Evolutionary conservation across 2,888 invertebrate species (phyloP).

Genomic region (Catocala nupta): DNA sequence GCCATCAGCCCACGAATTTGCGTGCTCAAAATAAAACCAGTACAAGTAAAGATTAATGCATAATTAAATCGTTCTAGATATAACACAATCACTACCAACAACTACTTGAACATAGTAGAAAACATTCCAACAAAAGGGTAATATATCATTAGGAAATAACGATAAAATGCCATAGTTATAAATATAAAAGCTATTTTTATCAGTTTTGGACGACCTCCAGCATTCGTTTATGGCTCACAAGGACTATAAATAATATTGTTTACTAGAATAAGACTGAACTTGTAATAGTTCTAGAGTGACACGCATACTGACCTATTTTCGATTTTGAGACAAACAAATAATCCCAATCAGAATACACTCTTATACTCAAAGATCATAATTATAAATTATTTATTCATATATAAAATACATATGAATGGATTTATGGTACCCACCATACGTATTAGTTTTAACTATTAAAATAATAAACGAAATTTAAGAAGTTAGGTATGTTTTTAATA

Average conservation of each 20-base stretch:
- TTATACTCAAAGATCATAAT: no score
- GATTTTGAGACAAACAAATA: neutral
- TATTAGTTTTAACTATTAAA: no score
- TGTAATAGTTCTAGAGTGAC: conserved; percentile 46
- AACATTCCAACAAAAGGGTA: neutral
- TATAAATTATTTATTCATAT: no score
- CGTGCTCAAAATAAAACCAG: conserved; percentile 17
- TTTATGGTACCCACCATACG: no score
- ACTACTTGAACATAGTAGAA: neutral
- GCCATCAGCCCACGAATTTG: conserved; percentile 23
- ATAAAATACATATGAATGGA: no score
- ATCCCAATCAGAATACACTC: neutral
- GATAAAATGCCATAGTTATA: conserved; percentile 25
- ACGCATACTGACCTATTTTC: neutral
- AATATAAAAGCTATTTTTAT: conserved; percentile 57
- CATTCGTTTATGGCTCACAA: conserved; percentile 66
- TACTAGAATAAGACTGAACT: conserved; percentile 57
- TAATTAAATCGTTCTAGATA: conserved; percentile 3
- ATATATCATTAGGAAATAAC: neutral
- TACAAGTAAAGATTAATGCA: conserved; percentile 1
- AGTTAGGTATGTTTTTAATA: no score
- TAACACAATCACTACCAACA: conserved; percentile 3
- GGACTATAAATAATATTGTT: conserved; percentile 58
- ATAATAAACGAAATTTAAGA: no score
- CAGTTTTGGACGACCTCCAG: conserved; percentile 75